Evolutionary conservation across 92 coral and sea anemone genomes (phyloP), one percentile per base, ranked within the genome.

Genomic region (Micromussa lordhowensis): DNA sequence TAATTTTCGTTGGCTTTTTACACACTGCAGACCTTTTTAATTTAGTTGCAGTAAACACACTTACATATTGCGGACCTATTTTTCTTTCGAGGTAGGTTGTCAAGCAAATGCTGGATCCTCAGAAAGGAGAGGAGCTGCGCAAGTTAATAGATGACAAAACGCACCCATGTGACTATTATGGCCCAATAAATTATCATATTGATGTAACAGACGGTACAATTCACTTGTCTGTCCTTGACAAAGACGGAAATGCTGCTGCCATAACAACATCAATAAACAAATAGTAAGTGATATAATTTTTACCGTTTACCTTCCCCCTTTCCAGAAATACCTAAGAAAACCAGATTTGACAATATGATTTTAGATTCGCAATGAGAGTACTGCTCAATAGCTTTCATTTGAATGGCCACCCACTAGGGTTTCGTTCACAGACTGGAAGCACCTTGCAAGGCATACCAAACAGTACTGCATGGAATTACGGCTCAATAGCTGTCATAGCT

Each of bases 191-290:
- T 72, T 92, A 91, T 78, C 90, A 87, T 55, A 69, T 87, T 78
- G 95, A 90, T 75, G 93, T 95, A 82, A 95, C 98, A 35, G 92
- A 92, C 17, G 98, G 98, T 13, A 95, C 98, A 19, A 95, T 96
- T 15, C 98, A 95, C 70, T 76, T 95, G 84, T 95, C 98, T 48
- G 90, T 95, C 30, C 74, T 95, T 38, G 98, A 95, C 57, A 61
- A 85, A 59, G 98, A 93, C 0, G 98, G 96, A 28, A 93, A 92
- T 57, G 98, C 96, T 7, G 98, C 93, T n/a, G 87, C 98, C 66
- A 93, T 93, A 19, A 95, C 98, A 29, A 95, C 93, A 32, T 95
- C 98, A 32, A 95, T 95, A 44, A 95, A 95, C 68, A 95, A 95
- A 86, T 95, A 95, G 98, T 95, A 84, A 93, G 98, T 85, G 8